Base-by-base conservation (phyloP, 2,888 invertebrate genomes). In the Magallana nippona region DNA sequence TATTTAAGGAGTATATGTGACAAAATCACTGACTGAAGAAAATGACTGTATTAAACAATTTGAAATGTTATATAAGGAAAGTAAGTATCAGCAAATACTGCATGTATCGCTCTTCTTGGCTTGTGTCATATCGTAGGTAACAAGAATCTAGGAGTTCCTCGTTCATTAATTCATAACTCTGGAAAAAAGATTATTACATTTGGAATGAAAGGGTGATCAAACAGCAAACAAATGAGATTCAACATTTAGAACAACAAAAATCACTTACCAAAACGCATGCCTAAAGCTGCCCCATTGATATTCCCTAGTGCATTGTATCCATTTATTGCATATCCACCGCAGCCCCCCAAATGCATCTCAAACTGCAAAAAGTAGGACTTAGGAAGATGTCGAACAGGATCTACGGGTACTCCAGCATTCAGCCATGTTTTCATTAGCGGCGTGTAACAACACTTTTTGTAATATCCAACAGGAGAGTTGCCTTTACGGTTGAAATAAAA, bases 261-360 rank as follows among this genome's bases (percentile, higher is more conserved):
- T 32, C 22, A 27, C 86, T 78, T 79, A 87, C 87, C 85, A 55
- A 84, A 87, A 81, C 85, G 56, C 10, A 87, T 22, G 19, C 87
- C 87, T 15, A 86, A 15, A 0, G 86, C 85, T 1, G 86, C 88
- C 10, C 86, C 88, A 2, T 55, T 55, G 0, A 86, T 56, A 3
- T 83, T 32, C 1, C 83, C 78, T 10, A 55, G 55, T 32, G 83
- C 81, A 44, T 81, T 79, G 17, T 82, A 58, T 8, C 60, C 62
- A 2, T 79, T 55, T 8, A 83, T 82, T 10, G 78, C 84, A 81
- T 84, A 88, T 11, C 85, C 88, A 11, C 88, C 88, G 82, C 88
- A 89, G 1, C 88, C 88, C 1, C 88, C 88, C 56, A 89, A 84
- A 77, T 89, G 88, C 56, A 86, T 80, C 58, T 89, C 88, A 57